Evolutionary conservation across 2,797 vertebrate species (phyloP).

Genomic region (Enteromius trimaculatus): DNA sequence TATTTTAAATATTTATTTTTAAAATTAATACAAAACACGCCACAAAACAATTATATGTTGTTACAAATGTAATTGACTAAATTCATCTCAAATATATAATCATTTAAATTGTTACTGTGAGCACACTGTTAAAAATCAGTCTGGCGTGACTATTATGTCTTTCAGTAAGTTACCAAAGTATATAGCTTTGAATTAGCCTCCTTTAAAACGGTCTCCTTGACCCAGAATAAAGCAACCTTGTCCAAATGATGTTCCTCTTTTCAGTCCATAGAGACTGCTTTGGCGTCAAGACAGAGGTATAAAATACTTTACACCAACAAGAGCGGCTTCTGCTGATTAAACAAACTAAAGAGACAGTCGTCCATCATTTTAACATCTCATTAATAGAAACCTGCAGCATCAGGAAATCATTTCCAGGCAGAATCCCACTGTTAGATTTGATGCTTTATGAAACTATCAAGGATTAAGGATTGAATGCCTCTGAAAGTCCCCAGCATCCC

Average conservation of each 20-base stretch:
- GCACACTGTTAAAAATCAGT: not conserved
- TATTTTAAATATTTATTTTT: not conserved
- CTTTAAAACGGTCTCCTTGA: conserved; percentile 77
- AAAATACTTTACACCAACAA: conserved; percentile 55
- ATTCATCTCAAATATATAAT: not conserved
- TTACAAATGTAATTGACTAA: not conserved
- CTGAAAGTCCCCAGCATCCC: not conserved
- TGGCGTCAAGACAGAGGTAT: conserved; percentile 55
- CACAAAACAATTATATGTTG: not conserved
- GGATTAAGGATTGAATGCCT: conserved; percentile 15
- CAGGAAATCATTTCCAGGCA: not conserved
- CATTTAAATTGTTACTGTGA: not conserved
- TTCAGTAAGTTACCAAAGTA: conserved; percentile 48
- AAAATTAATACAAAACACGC: not conserved
- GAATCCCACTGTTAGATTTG: conserved; percentile 10
- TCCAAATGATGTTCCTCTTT: conserved; percentile 64
- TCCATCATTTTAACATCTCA: not conserved
- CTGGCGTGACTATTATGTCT: not conserved
- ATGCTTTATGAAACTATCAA: conserved; percentile 16
- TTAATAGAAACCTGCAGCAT: conserved; percentile 17
- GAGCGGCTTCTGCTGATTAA: conserved; percentile 38
- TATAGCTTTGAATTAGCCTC: conserved; percentile 70
- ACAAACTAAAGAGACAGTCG: not conserved
- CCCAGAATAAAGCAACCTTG: conserved; percentile 71
- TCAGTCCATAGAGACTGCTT: conserved; percentile 64